phyloP scores from a whole-genome alignment of 2,113 vertebrate species.

The Pungitius pungitius region DNA sequence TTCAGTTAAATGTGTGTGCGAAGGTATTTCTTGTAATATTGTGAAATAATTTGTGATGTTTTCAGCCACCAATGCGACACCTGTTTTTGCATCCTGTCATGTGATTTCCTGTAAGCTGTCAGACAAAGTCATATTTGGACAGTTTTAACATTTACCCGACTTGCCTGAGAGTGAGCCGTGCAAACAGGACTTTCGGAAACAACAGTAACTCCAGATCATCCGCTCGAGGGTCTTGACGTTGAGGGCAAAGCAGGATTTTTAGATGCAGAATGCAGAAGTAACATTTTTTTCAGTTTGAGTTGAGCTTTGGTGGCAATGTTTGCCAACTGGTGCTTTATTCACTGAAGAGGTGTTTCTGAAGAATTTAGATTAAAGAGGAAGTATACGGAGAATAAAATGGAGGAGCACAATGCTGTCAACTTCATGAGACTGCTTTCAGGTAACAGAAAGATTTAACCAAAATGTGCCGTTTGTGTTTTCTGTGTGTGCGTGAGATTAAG shows the following conservation, averaged over 20 bases:
- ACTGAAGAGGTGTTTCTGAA: not conserved
- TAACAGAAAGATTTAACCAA: conserved; percentile 46
- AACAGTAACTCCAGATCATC: not conserved
- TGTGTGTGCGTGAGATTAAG: not conserved
- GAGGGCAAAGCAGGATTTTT: not conserved
- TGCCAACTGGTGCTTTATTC: not conserved
- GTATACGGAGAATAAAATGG: conserved; percentile 54
- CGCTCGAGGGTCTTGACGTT: not conserved
- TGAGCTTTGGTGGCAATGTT: not conserved
- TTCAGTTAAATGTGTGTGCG: not conserved
- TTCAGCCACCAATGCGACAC: not conserved
- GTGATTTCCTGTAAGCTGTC: conserved; percentile 62
- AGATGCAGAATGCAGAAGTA: conserved; percentile 19
- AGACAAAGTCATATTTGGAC: not conserved
- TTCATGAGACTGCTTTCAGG: conserved; percentile 74
- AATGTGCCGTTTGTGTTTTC: not conserved
- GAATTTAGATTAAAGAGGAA: conserved; percentile 24
- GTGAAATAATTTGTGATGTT: not conserved
- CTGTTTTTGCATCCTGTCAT: conserved; percentile 61
- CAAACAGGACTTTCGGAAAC: not conserved
- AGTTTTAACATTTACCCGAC: conserved; percentile 15
- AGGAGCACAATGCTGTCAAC: conserved; percentile 6
- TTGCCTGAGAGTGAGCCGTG: not conserved
- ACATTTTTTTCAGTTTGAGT: not conserved
- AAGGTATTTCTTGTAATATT: not conserved